Evolutionary conservation across 2,113 vertebrate species (phyloP).

Genomic region (Tragulus kanchil): DNA sequence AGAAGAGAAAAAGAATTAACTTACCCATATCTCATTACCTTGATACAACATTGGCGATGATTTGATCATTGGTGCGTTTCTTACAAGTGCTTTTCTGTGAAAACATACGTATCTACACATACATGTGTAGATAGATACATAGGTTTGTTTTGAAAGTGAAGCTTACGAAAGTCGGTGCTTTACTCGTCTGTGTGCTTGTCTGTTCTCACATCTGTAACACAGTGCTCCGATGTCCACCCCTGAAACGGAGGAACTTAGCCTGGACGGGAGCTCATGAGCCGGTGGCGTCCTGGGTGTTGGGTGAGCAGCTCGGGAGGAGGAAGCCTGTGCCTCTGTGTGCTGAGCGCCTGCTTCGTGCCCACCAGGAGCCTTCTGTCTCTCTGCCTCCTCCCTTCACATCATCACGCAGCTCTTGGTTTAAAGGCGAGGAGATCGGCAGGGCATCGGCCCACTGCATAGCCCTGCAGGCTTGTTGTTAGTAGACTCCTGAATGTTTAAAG

Average conservation of each 20-base stretch:
- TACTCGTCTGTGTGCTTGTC: background rate
- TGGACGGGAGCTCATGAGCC: background rate
- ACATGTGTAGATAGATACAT: background rate
- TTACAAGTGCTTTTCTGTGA: background rate
- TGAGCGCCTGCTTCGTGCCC: fast-evolving
- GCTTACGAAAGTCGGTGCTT: background rate
- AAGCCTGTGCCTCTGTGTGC: fast-evolving
- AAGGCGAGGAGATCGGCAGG: background rate
- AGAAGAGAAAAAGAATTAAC: background rate
- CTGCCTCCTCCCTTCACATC: background rate
- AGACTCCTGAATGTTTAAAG: background rate
- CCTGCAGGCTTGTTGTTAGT: fast-evolving
- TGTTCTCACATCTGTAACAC: background rate
- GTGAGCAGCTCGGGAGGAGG: background rate
- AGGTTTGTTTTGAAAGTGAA: background rate
- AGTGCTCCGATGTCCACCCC: fast-evolving
- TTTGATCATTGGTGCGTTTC: background rate
- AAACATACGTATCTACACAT: too few species aligned
- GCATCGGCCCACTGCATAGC: fast-evolving
- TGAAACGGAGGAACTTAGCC: background rate
- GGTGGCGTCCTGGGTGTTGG: fast-evolving
- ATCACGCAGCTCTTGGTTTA: background rate
- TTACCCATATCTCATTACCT: background rate
- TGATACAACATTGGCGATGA: background rate
- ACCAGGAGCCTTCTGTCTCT: fast-evolving